Evolutionary conservation across 2,113 vertebrate species (phyloP), one percentile per base, ranked within the genome.

Genomic region (Pseudopipra pipra): DNA sequence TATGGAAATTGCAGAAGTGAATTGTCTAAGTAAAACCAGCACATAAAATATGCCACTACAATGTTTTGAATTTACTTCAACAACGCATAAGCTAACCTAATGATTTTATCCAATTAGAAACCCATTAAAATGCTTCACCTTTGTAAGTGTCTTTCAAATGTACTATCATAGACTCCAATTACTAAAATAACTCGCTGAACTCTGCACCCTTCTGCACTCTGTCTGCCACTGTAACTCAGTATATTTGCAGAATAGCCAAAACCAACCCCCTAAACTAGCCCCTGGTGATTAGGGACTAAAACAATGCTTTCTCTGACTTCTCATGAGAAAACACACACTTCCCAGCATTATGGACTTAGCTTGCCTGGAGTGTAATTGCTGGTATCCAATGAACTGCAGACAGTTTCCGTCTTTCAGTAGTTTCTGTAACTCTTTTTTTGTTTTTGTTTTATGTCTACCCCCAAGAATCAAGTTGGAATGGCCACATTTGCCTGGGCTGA

Each of bases 211-310:
- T 88, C 94, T 97, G 61, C 85, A 79, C 77, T 95, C 65, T 91
- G 27, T 92, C 73, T 91, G 90, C 73, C 78, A 66, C 76, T 88
- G 93, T 79, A 96, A 97, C 27, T 63, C 81, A 95, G 85, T 87
- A 86, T 83, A 81, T 87, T 81, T 95, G 86, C 62, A 95, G 95
- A 97, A 95, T 84, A 97, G 93, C 77, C 87, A 95, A 97, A 97
- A 83, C 14, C 37, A 55, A 79, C 21, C 46, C 65, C 93, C 89
- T 90, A 86, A 97, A 90, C 67, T 63, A 95, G 47, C 49, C 92
- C 30, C 90, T 63, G 72, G 61, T 94, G 80, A 95, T 89, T 63
- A 95, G 47, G 23, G 65, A 90, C 80, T 94, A 82, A 94, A 97
- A 93, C 90, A 91, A 58, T 79, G 80, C 77, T 88, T 90, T 91